Percentiles rank a stretch among this genome's conserved stretches.
Conservation (phyloP, 23 tunicate genomes). For the Styela plicata region DNA sequence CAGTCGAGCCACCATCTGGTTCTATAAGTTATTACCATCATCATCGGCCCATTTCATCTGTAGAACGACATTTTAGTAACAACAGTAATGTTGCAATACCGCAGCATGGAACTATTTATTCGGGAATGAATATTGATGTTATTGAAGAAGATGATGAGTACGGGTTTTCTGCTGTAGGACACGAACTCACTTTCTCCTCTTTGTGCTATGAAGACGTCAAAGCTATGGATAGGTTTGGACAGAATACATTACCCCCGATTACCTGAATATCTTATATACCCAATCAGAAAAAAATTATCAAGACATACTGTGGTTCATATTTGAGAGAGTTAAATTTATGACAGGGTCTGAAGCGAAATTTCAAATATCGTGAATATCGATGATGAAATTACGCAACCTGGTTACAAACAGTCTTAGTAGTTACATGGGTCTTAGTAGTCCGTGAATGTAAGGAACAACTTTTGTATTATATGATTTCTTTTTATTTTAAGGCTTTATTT, state of each 20-base stretch:
- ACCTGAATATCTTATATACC: too few species aligned
- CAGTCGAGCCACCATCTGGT: not conserved
- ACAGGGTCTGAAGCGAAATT: too few species aligned
- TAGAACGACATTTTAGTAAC: conserved; percentile 1
- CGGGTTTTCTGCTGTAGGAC: not conserved
- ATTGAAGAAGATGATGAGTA: not conserved
- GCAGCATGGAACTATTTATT: not conserved
- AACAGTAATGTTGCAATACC: not conserved
- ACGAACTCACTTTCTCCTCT: not conserved
- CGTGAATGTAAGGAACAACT: too few species aligned
- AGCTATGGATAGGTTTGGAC: not conserved
- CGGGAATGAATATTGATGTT: not conserved
- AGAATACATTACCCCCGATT: not conserved
- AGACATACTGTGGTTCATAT: too few species aligned
- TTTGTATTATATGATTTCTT: too few species aligned
- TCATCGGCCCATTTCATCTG: not conserved
- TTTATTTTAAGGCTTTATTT: too few species aligned
- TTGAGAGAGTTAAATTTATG: too few species aligned
- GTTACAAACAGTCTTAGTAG: too few species aligned
- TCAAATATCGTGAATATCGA: too few species aligned
- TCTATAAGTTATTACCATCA: not conserved
- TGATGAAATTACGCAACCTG: too few species aligned
- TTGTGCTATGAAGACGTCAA: not conserved
- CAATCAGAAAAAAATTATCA: too few species aligned
- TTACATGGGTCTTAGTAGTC: too few species aligned